Conservation (phyloP, 1,140 invertebrate species). For the Globodera rostochiensis region DNA sequence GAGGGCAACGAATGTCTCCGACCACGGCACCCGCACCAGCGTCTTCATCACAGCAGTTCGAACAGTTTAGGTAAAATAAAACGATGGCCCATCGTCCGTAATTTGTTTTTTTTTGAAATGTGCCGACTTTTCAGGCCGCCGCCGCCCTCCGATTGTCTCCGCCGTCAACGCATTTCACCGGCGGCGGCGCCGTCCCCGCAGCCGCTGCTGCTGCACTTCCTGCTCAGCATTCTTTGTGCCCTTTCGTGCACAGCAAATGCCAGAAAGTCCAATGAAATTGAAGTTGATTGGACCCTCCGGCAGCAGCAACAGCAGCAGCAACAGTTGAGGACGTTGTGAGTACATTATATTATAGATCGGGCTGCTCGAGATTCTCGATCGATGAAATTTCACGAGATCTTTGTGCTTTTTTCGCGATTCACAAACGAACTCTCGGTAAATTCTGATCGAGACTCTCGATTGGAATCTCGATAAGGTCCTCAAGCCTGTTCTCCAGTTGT, state of each 20-base stretch:
- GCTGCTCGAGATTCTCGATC: background rate
- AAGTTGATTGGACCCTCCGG: slow-evolving; percentile 18
- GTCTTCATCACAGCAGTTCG: background rate
- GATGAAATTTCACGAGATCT: too few relatives aligned
- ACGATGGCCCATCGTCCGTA: background rate
- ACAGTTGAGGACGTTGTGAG: background rate
- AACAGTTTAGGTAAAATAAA: background rate
- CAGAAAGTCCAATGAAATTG: slow-evolving; percentile 20
- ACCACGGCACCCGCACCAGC: background rate
- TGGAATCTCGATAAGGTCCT: too few relatives aligned
- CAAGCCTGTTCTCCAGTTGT: too few relatives aligned
- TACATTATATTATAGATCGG: background rate
- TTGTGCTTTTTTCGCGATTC: too few relatives aligned
- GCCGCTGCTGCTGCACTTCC: background rate
- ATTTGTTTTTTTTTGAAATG: background rate
- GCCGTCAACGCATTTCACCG: background rate
- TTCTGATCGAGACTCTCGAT: too few relatives aligned
- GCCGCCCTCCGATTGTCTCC: background rate
- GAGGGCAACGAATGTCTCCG: background rate
- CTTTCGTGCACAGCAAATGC: background rate
- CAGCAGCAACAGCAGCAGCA: background rate
- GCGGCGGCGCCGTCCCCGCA: too few relatives aligned
- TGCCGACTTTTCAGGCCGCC: slow-evolving; percentile 6
- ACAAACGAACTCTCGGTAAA: too few relatives aligned
- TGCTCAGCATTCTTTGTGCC: background rate